Evolutionary conservation across 2,113 vertebrate genomes (phyloP).

Genomic region (Hydrochoerus hydrochaeris): DNA sequence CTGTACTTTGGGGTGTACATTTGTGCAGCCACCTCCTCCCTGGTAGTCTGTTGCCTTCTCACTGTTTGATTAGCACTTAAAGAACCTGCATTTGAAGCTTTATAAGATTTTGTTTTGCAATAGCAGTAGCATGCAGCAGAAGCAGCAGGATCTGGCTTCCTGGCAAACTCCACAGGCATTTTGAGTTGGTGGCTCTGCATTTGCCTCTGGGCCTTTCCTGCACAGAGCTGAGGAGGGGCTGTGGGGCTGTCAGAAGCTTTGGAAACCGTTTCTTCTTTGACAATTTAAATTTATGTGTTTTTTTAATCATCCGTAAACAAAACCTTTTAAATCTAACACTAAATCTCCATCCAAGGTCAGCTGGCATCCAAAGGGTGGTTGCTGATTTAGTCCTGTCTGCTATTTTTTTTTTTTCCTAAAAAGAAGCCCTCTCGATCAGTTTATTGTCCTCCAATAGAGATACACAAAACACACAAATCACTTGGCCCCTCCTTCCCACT

Average conservation of each 20-base stretch:
- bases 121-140: slow-evolving; percentile 59
- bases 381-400: slow-evolving; percentile 71
- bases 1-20: slow-evolving; percentile 27
- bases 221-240: slow-evolving; percentile 79
- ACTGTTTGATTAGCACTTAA: slow-evolving; percentile 78
- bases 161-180: slow-evolving; percentile 83
- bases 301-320: slow-evolving; percentile 87
- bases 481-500: slow-evolving; percentile 64
- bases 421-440: slow-evolving; percentile 24
- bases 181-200: slow-evolving; percentile 83
- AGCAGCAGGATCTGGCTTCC: slow-evolving; percentile 82
- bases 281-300: slow-evolving; percentile 87
- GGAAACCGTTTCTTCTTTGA: slow-evolving; percentile 86
- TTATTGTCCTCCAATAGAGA: slow-evolving; percentile 71
- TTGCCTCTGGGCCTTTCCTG: slow-evolving; percentile 87
- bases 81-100: slow-evolving; percentile 71
- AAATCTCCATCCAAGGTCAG: slow-evolving; percentile 77
- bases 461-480: slow-evolving; percentile 67
- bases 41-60: slow-evolving; percentile 53
- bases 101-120: slow-evolving; percentile 72
- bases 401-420: slow-evolving; percentile 49
- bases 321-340: slow-evolving; percentile 83
- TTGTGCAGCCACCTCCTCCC: not conserved
- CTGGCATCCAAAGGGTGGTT: slow-evolving; percentile 59
- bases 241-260: slow-evolving; percentile 81